Evolutionary conservation across 53 echinoderm and acorn worm species (phyloP).

Genomic region (Glandiceps talaboti): DNA sequence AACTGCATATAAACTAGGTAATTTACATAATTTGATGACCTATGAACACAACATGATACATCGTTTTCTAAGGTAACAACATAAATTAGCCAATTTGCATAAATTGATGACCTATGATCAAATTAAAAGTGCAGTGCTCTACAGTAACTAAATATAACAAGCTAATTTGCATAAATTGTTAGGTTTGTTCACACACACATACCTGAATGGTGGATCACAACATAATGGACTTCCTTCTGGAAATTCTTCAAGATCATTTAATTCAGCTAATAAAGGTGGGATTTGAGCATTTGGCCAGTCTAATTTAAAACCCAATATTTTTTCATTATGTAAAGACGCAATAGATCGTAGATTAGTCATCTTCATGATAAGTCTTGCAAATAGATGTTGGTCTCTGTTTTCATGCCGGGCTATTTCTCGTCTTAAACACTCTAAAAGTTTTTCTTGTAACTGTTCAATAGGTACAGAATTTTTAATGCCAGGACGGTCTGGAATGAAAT

Average conservation of each 20-base stretch:
- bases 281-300: conserved; percentile 47
- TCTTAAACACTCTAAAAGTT: conserved; percentile 70
- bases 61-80: no score
- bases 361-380: conserved; percentile 46
- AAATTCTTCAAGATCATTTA: conserved; percentile 83
- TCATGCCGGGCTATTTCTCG: conserved; percentile 61
- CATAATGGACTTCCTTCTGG: no score
- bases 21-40: no score
- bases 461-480: conserved; percentile 45
- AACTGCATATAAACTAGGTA: no score
- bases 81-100: no score
- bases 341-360: conserved; percentile 76
- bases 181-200: no score
- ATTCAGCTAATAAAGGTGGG: conserved; percentile 64
- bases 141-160: no score
- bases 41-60: no score
- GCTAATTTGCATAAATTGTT: no score
- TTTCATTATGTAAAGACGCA: conserved; percentile 76
- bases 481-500: conserved; percentile 45
- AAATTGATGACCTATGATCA: no score
- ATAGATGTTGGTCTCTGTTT: conserved; percentile 41
- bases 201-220: no score
- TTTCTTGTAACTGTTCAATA: conserved; percentile 51
- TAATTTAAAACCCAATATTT: conserved; percentile 53
- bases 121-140: no score